Base-by-base conservation (phyloP, 2,113 vertebrate genomes). In the Laterallus jamaicensis region DNA sequence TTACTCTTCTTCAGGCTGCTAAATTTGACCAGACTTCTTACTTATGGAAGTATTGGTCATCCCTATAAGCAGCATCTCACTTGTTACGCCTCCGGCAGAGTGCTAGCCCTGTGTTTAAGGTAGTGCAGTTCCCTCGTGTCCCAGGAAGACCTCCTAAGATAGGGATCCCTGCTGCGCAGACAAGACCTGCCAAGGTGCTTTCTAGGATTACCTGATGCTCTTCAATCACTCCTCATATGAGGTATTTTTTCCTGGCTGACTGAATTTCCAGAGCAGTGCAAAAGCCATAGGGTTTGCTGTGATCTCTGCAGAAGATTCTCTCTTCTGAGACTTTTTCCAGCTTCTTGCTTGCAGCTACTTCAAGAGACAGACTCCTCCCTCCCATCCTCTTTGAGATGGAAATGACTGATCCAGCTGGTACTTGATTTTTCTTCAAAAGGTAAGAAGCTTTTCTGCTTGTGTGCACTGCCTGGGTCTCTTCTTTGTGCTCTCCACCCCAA, bases 241-340 rank as follows among this genome's bases (percentile, higher is more conserved):
- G 60, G 12, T 35, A 63, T 91, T 88, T 88, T 92, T 90, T 69
- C 49, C 71, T 74, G 21, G 11, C 55, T 94, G 78, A 82, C 62
- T 95, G 82, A 93, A 92, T 94, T 92, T 96, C 85, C 29, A n/a
- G 70, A 82, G 32, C 35, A 92, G 75, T 77, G 63, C n/a, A 73
- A 79, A 54, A 92, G 88, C 62, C 0, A 0, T 69, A 54, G 63
- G 63, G 18, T 92, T 93, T 94, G 59, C 95, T 96, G 75, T 97
- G 95, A 95, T 94, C 92, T 96, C 82, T 85, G 90, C 85, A 85
- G 96, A 96, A 91, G 75, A 76, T 92, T 95, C 35, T 35, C 37
- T 91, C 85, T 95, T 96, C 81, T 96, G 67, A 94, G 85, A 76
- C 70, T 88, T 86, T 94, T 96, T 68, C 67, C 71, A 94, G 35